A percentile compares a stretch with the other conserved stretches of the same genome.
These are phyloP conservation scores for Malthinus seriepunctatus DNA, from an alignment of 2,888 invertebrate genomes.

Conservation along the genomic window DNA sequence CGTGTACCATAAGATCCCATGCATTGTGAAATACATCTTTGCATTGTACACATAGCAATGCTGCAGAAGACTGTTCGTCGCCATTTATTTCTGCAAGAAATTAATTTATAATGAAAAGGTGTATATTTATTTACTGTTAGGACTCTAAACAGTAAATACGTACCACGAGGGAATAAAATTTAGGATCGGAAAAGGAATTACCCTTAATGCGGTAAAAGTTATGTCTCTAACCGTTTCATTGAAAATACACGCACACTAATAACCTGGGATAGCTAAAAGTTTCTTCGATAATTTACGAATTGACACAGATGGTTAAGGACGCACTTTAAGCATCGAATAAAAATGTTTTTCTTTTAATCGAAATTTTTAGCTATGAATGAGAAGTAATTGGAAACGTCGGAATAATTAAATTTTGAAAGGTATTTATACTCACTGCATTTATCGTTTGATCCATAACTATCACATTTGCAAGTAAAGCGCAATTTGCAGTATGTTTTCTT, in stretches of 20 bases:
- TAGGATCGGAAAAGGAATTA: slow-evolving; percentile 38
- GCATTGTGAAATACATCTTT: slow-evolving; percentile 68
- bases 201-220: slow-evolving; percentile 36
- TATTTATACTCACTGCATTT: slow-evolving; percentile 57
- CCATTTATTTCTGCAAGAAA: slow-evolving; percentile 41
- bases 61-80: slow-evolving; percentile 54
- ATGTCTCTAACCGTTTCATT: slow-evolving; percentile 36
- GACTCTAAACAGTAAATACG: slow-evolving; percentile 22
- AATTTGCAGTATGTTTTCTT: slow-evolving; percentile 73
- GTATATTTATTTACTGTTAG: slow-evolving; percentile 11
- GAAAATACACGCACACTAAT: slow-evolving; percentile 40
- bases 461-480: slow-evolving; percentile 71
- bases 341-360: slow-evolving; percentile 4
- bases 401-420: neutral
- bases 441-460: slow-evolving; percentile 49
- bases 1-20: slow-evolving; percentile 72
- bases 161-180: slow-evolving; percentile 27
- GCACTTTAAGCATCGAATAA: slow-evolving; percentile 4
- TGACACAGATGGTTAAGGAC: slow-evolving; percentile 42
- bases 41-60: slow-evolving; percentile 67
- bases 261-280: slow-evolving; percentile 39
- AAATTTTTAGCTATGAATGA: neutral
- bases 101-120: slow-evolving; percentile 6
- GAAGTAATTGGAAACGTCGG: no score
- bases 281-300: slow-evolving; percentile 42